These are phyloP conservation scores for Haemorhous mexicanus DNA, from an alignment of 2,113 vertebrate genomes.

Conservation along the genomic window DNA sequence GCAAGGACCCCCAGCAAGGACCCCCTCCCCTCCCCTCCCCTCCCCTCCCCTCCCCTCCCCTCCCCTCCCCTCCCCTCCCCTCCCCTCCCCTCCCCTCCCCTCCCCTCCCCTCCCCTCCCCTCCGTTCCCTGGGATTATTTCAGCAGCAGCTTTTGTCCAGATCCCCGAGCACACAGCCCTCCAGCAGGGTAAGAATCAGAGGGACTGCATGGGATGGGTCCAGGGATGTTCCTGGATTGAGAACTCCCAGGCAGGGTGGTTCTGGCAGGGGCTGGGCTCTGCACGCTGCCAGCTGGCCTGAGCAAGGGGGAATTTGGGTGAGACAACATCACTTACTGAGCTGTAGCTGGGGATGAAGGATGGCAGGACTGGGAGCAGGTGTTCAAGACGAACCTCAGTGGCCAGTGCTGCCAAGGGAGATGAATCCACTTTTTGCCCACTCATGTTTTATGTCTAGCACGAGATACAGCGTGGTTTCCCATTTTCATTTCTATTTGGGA, in stretches of 20 bases:
- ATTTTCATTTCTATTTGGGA: neutral
- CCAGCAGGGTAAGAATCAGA: neutral
- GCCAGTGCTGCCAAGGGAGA: neutral
- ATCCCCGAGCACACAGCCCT: neutral
- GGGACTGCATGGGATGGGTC: fast-evolving
- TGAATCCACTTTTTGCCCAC: neutral
- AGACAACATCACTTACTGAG: neutral
- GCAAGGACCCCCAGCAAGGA: neutral
- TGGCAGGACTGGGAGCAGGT: neutral
- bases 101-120: neutral
- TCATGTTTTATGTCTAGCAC: neutral
- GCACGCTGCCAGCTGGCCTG: neutral
- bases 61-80: neutral
- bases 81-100: neutral
- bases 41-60: neutral
- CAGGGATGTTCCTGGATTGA: neutral
- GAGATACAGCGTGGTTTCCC: fast-evolving
- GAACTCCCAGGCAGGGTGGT: neutral
- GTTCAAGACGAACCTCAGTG: neutral
- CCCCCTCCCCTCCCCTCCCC: neutral
- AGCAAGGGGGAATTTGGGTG: neutral
- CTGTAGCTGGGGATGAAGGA: neutral
- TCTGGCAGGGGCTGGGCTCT: neutral
- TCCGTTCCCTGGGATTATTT: fast-evolving
- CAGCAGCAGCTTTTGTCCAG: neutral